These are phyloP conservation scores for Pogonomyrmex californicus DNA, from an alignment of 1,140 invertebrate species.

Conservation along the genomic window DNA sequence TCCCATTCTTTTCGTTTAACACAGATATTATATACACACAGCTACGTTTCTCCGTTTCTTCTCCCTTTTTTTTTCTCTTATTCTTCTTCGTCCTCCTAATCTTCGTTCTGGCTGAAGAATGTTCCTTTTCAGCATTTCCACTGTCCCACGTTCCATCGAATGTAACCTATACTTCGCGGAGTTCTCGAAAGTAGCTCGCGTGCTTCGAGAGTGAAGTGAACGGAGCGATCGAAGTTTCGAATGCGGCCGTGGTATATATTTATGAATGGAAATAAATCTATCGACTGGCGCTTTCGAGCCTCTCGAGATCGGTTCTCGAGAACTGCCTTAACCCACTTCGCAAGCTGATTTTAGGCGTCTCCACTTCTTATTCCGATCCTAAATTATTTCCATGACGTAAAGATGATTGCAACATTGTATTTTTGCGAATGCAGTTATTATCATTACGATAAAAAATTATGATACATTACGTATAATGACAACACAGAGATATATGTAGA, in stretches of 20 bases:
- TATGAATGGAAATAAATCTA: constrained; percentile 70
- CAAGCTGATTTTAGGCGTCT: constrained; percentile 42
- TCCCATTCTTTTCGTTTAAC: constrained; percentile 20
- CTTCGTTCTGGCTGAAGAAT: constrained; percentile 8
- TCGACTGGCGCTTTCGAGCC: constrained; percentile 37
- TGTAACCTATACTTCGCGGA: constrained; percentile 44
- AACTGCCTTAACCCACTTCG: constrained; percentile 24
- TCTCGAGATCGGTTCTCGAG: constrained; percentile 33
- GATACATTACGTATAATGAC: background rate
- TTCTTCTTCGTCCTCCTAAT: constrained; percentile 36
- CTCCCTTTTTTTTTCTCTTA: background rate
- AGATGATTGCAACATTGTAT: background rate
- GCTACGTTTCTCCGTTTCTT: background rate
- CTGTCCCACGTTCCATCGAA: constrained; percentile 20
- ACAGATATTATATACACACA: constrained; percentile 38
- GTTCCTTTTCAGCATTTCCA: constrained; percentile 21
- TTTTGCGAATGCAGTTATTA: background rate
- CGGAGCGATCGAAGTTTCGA: constrained; percentile 12
- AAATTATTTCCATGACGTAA: constrained; percentile 15
- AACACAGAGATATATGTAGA: no score
- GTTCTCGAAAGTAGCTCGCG: constrained; percentile 66
- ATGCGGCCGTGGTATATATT: constrained; percentile 64
- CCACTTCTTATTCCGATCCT: constrained; percentile 15
- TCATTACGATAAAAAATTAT: background rate
- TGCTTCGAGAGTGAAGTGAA: constrained; percentile 50